A percentile compares a stretch with the other conserved stretches of the same genome.
Evolutionary conservation across 1,140 invertebrate species (phyloP).

Genomic region (Physella acuta): DNA sequence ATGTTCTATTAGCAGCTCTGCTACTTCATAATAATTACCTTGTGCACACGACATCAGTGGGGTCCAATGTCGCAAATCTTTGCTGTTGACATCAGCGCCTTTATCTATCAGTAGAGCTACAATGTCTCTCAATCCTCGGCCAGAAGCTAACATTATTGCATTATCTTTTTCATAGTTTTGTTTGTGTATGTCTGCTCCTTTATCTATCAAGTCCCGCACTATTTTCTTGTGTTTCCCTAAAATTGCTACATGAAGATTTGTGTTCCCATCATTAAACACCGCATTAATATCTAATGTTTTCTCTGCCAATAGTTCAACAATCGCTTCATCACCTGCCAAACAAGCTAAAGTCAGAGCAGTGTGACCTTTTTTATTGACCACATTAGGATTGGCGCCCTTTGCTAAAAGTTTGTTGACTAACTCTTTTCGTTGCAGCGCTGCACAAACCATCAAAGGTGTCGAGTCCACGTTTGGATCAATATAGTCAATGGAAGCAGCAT

Average conservation of each 20-base stretch:
- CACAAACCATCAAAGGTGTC: neutral
- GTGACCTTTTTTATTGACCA: neutral
- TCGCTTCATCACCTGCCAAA: neutral
- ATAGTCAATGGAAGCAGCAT: neutral
- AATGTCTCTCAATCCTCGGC: neutral
- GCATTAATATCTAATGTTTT: neutral
- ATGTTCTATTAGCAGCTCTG: neutral
- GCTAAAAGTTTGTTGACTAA: neutral
- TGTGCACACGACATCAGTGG: conserved; percentile 11
- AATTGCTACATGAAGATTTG: conserved; percentile 1
- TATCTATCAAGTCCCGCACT: neutral
- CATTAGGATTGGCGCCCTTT: neutral
- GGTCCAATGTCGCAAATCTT: conserved; percentile 2
- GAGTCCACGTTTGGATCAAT: neutral
- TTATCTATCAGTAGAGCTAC: neutral
- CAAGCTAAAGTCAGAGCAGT: neutral
- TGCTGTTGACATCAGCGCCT: neutral
- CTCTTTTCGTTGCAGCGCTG: neutral
- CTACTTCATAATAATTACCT: conserved; percentile 1
- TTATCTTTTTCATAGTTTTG: conserved; percentile 6
- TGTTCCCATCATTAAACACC: neutral
- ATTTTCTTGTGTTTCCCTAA: neutral
- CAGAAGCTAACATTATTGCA: conserved; percentile 3
- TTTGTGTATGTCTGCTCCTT: conserved; percentile 9
- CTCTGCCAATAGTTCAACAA: neutral